Percentiles rank a stretch among this genome's conserved stretches.
Conservation (phyloP, 1,140 invertebrate species). For the Ceratoteleas bidentatus region DNA sequence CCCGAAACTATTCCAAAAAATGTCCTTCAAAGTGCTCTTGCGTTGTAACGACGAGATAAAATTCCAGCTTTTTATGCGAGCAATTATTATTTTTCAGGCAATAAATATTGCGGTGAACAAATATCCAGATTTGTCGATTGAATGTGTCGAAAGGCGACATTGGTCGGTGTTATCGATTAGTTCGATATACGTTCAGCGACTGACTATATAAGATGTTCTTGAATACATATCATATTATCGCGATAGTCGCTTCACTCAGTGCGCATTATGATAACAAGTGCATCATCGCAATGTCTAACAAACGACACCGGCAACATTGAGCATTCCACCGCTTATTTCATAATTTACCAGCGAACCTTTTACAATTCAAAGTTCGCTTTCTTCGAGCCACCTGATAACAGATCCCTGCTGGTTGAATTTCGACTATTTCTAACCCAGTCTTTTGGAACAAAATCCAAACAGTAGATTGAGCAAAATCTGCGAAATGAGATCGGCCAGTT, state of each 20-base stretch:
- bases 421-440: too few species aligned
- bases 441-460: too few species aligned
- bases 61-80: too few species aligned
- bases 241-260: slow-evolving; percentile 46
- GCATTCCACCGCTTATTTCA: slow-evolving; percentile 43
- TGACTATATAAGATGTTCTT: slow-evolving; percentile 52
- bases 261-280: slow-evolving; percentile 57
- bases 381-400: too few species aligned
- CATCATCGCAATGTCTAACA: slow-evolving; percentile 53
- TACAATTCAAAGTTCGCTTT: not conserved
- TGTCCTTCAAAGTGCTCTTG: too few species aligned
- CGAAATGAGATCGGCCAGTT: too few species aligned
- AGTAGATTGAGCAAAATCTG: too few species aligned
- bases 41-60: too few species aligned
- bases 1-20: too few species aligned
- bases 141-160: slow-evolving; percentile 30
- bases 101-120: slow-evolving; percentile 27
- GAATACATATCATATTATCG: slow-evolving; percentile 62
- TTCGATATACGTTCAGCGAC: slow-evolving; percentile 32
- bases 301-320: slow-evolving; percentile 42
- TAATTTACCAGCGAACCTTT: slow-evolving; percentile 24
- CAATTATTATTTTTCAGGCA: not conserved
- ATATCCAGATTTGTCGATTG: slow-evolving; percentile 30
- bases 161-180: slow-evolving; percentile 50
- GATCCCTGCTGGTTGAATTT: too few species aligned